Evolutionary conservation across 2,113 vertebrate species (phyloP).

Genomic region (Pelmatolapia mariae): DNA sequence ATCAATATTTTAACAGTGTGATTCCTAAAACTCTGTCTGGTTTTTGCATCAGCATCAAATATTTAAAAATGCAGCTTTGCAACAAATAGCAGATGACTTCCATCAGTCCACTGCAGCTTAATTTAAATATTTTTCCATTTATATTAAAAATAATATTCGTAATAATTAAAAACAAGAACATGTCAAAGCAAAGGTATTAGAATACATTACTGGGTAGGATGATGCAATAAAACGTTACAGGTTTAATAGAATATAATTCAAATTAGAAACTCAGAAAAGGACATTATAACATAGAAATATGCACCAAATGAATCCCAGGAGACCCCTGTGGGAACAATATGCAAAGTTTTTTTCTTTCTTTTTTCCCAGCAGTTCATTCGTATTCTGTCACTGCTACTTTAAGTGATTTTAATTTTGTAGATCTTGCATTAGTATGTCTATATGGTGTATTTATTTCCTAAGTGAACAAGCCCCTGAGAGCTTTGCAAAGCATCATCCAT

Average conservation of each 20-base stretch:
- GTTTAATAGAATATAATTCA: neutral
- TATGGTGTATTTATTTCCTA: neutral
- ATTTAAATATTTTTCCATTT: neutral
- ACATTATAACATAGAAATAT: neutral
- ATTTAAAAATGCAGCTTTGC: neutral
- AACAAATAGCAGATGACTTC: neutral
- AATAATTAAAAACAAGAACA: neutral
- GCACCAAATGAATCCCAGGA: neutral
- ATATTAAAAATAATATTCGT: neutral
- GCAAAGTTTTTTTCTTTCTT: neutral
- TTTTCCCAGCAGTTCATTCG: neutral
- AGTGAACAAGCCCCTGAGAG: conserved; percentile 7
- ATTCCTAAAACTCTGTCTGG: neutral
- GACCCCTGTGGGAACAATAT: neutral
- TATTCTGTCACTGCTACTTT: neutral
- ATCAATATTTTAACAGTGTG: neutral
- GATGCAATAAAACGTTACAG: neutral
- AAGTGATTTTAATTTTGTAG: neutral
- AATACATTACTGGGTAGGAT: neutral
- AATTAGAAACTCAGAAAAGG: neutral
- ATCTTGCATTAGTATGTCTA: neutral
- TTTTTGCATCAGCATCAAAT: neutral
- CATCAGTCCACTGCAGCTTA: neutral
- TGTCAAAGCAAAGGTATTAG: neutral
- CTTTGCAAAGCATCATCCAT: conserved; percentile 21